These are phyloP conservation scores for Cantharis lateralis DNA, from an alignment of 2,888 invertebrate species.

Conservation along the genomic window DNA sequence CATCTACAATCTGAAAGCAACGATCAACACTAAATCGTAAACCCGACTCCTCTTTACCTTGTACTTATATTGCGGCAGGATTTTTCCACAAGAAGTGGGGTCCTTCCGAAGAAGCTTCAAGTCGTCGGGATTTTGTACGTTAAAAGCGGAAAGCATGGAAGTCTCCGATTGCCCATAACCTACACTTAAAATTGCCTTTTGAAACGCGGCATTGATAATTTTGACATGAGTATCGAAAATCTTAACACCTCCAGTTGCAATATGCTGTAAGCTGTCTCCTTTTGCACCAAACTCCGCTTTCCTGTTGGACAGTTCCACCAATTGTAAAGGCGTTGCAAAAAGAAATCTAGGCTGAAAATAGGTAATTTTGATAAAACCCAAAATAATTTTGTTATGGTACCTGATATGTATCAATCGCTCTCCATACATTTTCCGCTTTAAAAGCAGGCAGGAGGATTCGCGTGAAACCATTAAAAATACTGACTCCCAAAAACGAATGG, in stretches of 20 bases:
- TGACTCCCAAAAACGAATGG: conserved; percentile 26
- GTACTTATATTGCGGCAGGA: not conserved
- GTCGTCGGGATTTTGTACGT: not conserved
- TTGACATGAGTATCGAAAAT: conserved; percentile 22
- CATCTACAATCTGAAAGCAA: conserved; percentile 52
- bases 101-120: not conserved
- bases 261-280: conserved; percentile 1
- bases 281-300: not conserved
- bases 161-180: conserved; percentile 19
- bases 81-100: not conserved
- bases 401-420: not conserved
- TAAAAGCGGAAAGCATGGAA: not conserved
- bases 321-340: not conserved
- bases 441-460: conserved; percentile 36
- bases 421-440: conserved; percentile 7
- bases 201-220: conserved; percentile 36
- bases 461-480: conserved; percentile 36
- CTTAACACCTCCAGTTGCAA: conserved; percentile 31
- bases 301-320: not conserved
- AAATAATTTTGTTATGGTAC: not conserved
- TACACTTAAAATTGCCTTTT: conserved; percentile 39
- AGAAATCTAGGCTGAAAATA: not conserved
- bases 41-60: not conserved
- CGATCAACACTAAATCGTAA: not conserved
- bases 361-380: not conserved